Percentiles rank a stretch among this genome's conserved stretches.
Conservation (phyloP, 2,888 invertebrate genomes). For the Hipparchia semele region DNA sequence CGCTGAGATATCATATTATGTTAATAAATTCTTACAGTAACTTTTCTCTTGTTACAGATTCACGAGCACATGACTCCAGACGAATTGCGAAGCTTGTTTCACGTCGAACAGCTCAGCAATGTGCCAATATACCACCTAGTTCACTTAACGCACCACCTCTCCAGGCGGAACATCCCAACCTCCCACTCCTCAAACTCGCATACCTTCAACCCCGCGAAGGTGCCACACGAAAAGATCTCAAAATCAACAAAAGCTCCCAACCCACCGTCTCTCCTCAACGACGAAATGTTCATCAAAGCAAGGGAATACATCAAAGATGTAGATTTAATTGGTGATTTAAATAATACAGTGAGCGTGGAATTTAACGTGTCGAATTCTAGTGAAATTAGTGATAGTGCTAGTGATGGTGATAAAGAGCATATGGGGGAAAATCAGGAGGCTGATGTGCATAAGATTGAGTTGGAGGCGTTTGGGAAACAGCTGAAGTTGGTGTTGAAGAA, state of each 20-base stretch:
- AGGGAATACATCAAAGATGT: constrained; percentile 68
- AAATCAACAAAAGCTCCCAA: constrained; percentile 58
- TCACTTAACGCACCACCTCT: constrained; percentile 86
- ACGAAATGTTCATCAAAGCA: constrained; percentile 73
- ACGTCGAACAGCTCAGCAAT: constrained; percentile 89
- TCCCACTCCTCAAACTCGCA: constrained; percentile 58
- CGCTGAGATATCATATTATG: no score
- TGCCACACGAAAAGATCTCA: constrained; percentile 67
- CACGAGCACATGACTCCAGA: constrained; percentile 94
- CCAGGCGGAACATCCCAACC: constrained; percentile 71
- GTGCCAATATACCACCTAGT: constrained; percentile 94
- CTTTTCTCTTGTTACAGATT: constrained; percentile 83
- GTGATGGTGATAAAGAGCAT: constrained; percentile 61
- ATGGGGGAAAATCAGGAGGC: constrained; percentile 66
- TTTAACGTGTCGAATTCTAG: constrained; percentile 72
- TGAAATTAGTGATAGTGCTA: constrained; percentile 55
- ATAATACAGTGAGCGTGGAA: constrained; percentile 71
- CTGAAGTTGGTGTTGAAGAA: constrained; percentile 89
- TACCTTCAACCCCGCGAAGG: constrained; percentile 55
- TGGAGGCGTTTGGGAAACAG: constrained; percentile 91
- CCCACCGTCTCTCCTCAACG: constrained; percentile 70
- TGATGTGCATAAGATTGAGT: constrained; percentile 85
- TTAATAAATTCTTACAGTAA: neutral
- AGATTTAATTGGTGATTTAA: constrained; percentile 71
- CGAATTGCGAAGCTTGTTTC: constrained; percentile 92